A percentile compares a stretch with the other conserved stretches of the same genome.
Evolutionary conservation across 2,113 vertebrate genomes (phyloP).

Genomic region (Pluvianellus socialis): DNA sequence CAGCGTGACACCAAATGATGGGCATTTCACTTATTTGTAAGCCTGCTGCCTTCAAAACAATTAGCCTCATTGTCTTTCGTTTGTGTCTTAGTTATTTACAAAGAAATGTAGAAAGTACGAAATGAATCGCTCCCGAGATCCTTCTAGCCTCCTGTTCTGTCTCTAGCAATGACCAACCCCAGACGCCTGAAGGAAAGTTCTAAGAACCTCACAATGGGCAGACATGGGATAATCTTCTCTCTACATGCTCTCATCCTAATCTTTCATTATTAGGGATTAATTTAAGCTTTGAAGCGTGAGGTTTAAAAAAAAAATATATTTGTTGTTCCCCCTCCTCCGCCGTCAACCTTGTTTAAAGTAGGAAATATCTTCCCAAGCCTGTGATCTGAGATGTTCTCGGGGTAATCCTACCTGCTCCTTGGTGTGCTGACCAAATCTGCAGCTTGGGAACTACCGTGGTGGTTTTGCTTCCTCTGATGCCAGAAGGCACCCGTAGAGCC

Average conservation of each 20-base stretch:
- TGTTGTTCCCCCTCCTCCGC: not conserved
- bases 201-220: slow-evolving; percentile 23
- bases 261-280: slow-evolving; percentile 53
- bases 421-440: not conserved
- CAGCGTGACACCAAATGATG: not conserved
- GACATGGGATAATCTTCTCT: slow-evolving; percentile 46
- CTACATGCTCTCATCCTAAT: not conserved
- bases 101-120: not conserved
- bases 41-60: slow-evolving; percentile 8
- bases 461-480: not conserved
- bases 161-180: not conserved
- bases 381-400: not conserved
- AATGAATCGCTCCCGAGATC: not conserved
- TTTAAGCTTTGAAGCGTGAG: slow-evolving; percentile 38
- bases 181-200: not conserved
- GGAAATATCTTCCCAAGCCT: not conserved
- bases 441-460: not conserved
- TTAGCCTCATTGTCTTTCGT: not conserved
- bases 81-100: not conserved
- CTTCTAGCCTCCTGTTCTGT: not conserved
- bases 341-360: not conserved
- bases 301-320: not conserved
- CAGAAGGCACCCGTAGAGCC: not conserved
- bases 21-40: not conserved
- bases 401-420: not conserved